phyloP scores from a whole-genome alignment of 2,888 invertebrate genomes.

The Campoletis raptor region DNA sequence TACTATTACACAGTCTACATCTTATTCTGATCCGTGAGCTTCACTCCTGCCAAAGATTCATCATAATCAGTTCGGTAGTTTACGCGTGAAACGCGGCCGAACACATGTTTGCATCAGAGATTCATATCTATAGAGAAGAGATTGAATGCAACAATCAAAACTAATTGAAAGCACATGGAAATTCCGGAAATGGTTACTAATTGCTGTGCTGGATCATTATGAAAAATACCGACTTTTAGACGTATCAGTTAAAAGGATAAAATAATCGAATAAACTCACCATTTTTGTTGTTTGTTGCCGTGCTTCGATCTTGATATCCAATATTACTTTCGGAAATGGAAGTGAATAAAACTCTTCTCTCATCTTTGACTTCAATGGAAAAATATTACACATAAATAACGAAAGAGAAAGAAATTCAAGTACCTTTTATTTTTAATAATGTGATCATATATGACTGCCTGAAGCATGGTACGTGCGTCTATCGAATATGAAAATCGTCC shows the following conservation, averaged over 20 bases:
- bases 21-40: no score
- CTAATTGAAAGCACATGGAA: neutral
- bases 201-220: neutral
- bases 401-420: conserved; percentile 46
- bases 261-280: conserved; percentile 30
- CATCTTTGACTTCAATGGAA: no score
- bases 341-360: neutral
- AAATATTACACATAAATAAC: conserved; percentile 4
- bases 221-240: neutral
- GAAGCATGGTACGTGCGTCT: conserved; percentile 70
- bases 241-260: neutral
- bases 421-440: neutral
- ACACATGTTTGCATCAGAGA: no score
- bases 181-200: neutral
- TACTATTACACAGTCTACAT: no score
- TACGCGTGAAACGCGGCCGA: no score
- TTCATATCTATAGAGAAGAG: no score
- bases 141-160: neutral
- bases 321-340: neutral
- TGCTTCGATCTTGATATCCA: neutral
- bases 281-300: neutral
- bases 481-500: conserved; percentile 72
- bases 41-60: no score
- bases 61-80: no score
- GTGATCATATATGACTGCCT: conserved; percentile 41